Evolutionary conservation across 2,797 vertebrate genomes (phyloP), one percentile per base, ranked within the genome.

Genomic region (Melanogrammus aeglefinus): DNA sequence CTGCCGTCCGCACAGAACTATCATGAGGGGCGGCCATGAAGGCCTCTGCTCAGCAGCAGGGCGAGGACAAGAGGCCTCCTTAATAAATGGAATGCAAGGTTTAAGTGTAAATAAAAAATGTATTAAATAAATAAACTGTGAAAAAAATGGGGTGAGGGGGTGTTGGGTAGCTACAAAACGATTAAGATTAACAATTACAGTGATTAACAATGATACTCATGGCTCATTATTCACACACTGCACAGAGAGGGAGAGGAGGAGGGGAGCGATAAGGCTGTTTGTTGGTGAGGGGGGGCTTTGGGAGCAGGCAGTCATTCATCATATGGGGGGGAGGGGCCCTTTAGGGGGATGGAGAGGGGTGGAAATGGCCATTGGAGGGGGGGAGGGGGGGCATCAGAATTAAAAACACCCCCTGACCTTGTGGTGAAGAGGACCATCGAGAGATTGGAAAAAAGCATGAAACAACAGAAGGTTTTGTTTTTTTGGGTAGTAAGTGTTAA

Each of bases 161-260:
- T 73, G 80, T 83, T 27, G 81, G 87, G 89, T 89, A 88, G 88
- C 85, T 87, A 88, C 87, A 85, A 85, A 87, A 74, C 35, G 93
- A 93, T 95, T 95, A 96, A 96, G 95, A 95, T 96, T 95, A 95
- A 95, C 94, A 96, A 95, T 96, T 96, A 96, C 93, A 93, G 94
- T 96, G 96, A 96, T 96, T 96, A 96, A 96, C 95, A 96, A 94
- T 96, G 95, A 95, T 95, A 95, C 95, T 95, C 92, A 93, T 91
- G 94, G 94, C 94, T 96, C 95, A 96, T 96, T 97, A 96, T 96
- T 97, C 96, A 96, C 94, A 71, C 29, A 33, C 27, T 31, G 12
- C 69, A 13, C 27, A 71, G 36, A 70, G 63, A 44, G 24, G 51
- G n/a, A 24, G 73, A 74, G 78, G 81, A 79, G 80, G 85, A 88